phyloP scores from a whole-genome alignment of 1,140 invertebrate species.

The Macrostomum lignano region DNA sequence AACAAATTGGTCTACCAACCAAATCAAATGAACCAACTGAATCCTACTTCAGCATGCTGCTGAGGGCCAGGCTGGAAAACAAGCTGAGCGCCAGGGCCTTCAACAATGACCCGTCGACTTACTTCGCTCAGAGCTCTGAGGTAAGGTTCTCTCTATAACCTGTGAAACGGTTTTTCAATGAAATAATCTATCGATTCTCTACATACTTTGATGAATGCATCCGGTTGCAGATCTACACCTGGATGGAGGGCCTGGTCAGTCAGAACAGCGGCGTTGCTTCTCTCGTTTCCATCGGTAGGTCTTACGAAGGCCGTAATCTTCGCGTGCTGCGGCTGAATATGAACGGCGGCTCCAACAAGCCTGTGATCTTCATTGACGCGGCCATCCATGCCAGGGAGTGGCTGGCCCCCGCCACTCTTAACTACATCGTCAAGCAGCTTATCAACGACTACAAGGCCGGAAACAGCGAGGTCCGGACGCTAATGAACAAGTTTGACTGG shows the following conservation, averaged over 20 bases:
- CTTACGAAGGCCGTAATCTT: slow-evolving; percentile 11
- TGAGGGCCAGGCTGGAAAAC: too few species aligned
- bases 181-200: too few species aligned
- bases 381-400: slow-evolving; percentile 29
- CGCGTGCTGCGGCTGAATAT: slow-evolving; percentile 9
- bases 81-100: too few species aligned
- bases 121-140: too few species aligned
- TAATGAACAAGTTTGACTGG: slow-evolving; percentile 15
- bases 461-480: slow-evolving; percentile 8
- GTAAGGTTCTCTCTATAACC: too few species aligned
- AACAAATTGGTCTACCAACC: too few species aligned
- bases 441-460: slow-evolving; percentile 1
- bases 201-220: too few species aligned
- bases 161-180: too few species aligned
- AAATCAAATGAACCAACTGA: too few species aligned
- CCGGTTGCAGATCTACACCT: too few species aligned
- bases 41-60: too few species aligned
- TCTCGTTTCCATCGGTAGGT: slow-evolving; percentile 10
- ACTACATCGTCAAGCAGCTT: slow-evolving; percentile 24
- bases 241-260: slow-evolving; percentile 25
- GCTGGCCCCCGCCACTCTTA: slow-evolving; percentile 24
- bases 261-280: slow-evolving; percentile 4
- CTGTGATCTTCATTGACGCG: slow-evolving; percentile 14
- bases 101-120: too few species aligned
- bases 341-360: slow-evolving; percentile 5